Percentiles rank a stretch among this genome's conserved stretches.
Conservation (phyloP, 2,888 invertebrate species). For the Drosophila anomelani region DNA sequence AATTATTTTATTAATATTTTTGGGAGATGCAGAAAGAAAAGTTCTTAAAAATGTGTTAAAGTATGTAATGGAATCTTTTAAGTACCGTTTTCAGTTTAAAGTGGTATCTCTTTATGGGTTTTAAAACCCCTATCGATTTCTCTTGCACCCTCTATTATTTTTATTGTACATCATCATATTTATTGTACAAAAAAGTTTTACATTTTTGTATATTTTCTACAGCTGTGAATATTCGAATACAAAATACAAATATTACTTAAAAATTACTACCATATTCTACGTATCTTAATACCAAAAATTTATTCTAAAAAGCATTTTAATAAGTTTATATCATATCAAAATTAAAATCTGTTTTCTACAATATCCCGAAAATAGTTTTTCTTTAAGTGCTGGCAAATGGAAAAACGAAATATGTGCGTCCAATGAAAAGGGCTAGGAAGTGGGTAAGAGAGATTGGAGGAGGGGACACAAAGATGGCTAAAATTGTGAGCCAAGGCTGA, state of each 20-base stretch:
- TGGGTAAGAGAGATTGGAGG: background rate
- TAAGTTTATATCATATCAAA: too few species aligned
- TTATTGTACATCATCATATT: too few species aligned
- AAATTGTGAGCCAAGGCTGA: constrained; percentile 55
- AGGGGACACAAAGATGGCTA: constrained; percentile 7
- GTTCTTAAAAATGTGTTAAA: background rate
- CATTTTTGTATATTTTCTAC: background rate
- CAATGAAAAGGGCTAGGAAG: constrained; percentile 2
- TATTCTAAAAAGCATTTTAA: background rate
- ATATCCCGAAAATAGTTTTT: background rate
- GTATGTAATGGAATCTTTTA: background rate
- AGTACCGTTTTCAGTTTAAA: background rate
- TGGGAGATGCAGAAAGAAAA: too few species aligned
- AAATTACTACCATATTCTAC: too few species aligned
- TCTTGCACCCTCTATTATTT: too few species aligned
- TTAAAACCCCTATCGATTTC: too few species aligned
- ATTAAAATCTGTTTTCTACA: too few species aligned
- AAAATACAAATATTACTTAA: too few species aligned
- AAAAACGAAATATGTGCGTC: constrained; percentile 41
- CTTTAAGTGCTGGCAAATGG: constrained; percentile 51
- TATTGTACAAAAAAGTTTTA: too few species aligned
- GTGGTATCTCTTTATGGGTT: background rate
- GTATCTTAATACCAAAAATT: background rate
- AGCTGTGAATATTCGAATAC: too few species aligned
- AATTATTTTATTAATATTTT: background rate